These are phyloP conservation scores for Oreochromis aureus DNA, from an alignment of 2,113 vertebrate genomes.

Conservation along the genomic window DNA sequence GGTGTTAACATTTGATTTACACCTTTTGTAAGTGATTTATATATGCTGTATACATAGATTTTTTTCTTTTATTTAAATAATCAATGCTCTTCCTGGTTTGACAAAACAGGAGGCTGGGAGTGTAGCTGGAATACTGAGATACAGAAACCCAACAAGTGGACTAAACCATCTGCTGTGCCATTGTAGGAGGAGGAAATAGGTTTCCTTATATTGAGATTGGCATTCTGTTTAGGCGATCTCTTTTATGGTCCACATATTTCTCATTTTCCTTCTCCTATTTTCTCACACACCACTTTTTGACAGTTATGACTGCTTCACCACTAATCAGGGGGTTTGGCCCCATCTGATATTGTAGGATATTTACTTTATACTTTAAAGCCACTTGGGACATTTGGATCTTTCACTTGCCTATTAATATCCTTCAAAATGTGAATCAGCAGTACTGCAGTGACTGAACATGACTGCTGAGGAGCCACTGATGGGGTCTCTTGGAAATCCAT, in stretches of 20 bases:
- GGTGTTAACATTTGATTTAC: too few species aligned
- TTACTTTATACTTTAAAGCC: not conserved
- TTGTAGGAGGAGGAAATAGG: not conserved
- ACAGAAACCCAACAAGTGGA: not conserved
- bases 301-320: not conserved
- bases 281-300: not conserved
- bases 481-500: constrained; percentile 81
- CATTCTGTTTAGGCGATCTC: not conserved
- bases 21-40: too few species aligned
- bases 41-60: too few species aligned
- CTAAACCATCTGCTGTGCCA: not conserved
- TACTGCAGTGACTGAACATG: constrained; percentile 82
- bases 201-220: not conserved
- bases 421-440: not conserved
- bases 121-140: not conserved
- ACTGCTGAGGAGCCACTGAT: constrained; percentile 83
- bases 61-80: too few species aligned
- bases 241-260: not conserved
- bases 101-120: too few species aligned
- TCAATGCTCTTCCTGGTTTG: too few species aligned
- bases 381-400: not conserved
- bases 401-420: not conserved
- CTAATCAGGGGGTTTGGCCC: not conserved
- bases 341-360: not conserved
- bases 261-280: not conserved